These are phyloP conservation scores for Ceratosolen solmsi DNA, from an alignment of 1,140 invertebrate genomes.

Conservation along the genomic window DNA sequence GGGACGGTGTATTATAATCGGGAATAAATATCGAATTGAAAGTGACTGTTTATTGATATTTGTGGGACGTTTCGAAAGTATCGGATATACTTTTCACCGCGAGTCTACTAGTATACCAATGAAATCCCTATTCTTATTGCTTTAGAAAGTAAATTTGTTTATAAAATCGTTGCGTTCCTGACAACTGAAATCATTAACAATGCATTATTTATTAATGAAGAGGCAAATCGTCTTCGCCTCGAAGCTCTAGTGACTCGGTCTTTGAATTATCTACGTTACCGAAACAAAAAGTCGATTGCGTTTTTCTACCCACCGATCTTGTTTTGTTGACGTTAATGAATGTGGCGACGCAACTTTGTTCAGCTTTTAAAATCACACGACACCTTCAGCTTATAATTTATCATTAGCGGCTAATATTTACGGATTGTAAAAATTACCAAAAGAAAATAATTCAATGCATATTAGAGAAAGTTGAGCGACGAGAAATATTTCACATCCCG, in stretches of 20 bases:
- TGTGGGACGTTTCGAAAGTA: neutral
- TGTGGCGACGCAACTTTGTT: neutral
- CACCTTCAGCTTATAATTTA: too few species aligned
- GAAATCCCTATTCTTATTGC: neutral
- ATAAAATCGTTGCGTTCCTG: neutral
- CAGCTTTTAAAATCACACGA: neutral
- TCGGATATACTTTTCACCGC: neutral
- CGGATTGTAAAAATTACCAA: neutral
- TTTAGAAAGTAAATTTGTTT: neutral
- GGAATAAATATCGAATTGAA: too few species aligned
- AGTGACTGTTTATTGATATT: neutral
- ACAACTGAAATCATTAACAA: neutral
- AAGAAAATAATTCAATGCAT: neutral
- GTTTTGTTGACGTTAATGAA: too few species aligned
- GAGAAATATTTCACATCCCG: neutral
- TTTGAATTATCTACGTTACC: too few species aligned
- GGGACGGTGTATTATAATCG: too few species aligned
- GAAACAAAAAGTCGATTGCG: too few species aligned
- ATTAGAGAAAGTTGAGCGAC: constrained; percentile 1
- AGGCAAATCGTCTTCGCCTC: neutral
- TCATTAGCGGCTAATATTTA: too few species aligned
- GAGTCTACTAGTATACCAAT: neutral
- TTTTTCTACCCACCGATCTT: too few species aligned
- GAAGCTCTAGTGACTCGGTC: neutral
- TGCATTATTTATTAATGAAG: neutral